Conservation (phyloP, 2,888 invertebrate species). For the Caenorhabditis sp. region DNA sequence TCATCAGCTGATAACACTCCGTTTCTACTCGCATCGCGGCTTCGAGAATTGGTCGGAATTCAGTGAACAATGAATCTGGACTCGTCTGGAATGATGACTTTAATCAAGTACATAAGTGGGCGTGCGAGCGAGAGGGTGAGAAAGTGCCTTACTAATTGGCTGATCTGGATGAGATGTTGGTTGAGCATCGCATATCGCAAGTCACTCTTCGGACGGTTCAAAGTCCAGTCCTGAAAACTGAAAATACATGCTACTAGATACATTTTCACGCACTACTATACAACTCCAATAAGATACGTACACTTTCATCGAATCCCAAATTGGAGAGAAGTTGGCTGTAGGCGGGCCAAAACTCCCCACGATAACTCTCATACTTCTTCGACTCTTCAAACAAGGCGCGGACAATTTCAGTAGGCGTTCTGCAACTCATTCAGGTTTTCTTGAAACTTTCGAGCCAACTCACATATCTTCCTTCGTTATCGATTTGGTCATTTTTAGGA, state of each 20-base stretch:
- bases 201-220: not conserved
- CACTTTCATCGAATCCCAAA: not conserved
- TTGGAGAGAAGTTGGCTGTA: not conserved
- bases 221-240: not conserved
- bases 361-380: not conserved
- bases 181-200: no score
- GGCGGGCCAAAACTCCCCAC: not conserved
- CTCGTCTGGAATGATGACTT: no score
- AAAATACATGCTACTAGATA: not conserved
- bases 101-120: no score
- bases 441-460: no score
- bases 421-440: no score
- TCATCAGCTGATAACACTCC: conserved; percentile 11
- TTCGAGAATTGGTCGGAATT: conserved; percentile 12
- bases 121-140: no score
- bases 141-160: no score
- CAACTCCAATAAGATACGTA: not conserved
- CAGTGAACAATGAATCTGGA: no score
- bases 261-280: not conserved
- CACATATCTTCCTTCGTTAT: not conserved
- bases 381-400: not conserved
- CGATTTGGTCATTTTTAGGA: no score
- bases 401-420: conserved; percentile 1
- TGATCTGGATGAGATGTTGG: no score
- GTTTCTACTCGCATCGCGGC: conserved; percentile 5